Conservation (phyloP, 2,797 vertebrate genomes). For the Chelon auratus region DNA sequence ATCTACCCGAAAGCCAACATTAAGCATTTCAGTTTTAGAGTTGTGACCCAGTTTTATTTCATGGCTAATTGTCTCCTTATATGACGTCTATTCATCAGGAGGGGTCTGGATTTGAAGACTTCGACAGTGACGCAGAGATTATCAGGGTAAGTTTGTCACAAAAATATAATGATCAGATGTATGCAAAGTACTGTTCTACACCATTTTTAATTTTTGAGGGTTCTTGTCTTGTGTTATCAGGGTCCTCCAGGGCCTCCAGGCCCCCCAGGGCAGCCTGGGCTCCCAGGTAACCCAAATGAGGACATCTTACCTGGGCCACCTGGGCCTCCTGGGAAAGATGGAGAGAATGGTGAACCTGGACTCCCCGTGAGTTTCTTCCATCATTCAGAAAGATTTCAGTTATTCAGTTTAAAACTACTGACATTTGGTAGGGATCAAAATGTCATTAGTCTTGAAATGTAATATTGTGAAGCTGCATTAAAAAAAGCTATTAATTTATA, state of each 20-base stretch:
- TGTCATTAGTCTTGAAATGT: not conserved
- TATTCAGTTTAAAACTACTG: too few relatives aligned
- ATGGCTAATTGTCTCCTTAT: not conserved
- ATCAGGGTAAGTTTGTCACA: conserved; percentile 67
- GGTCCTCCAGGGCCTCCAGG: conserved; percentile 91
- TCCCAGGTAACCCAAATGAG: conserved; percentile 77
- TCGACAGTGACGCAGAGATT: conserved; percentile 83
- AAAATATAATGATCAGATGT: too few relatives aligned
- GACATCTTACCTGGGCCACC: conserved; percentile 73
- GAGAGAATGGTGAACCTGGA: conserved; percentile 86
- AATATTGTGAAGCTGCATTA: not conserved
- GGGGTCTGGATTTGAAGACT: conserved; percentile 88
- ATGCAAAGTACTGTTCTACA: not conserved
- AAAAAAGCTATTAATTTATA: not conserved
- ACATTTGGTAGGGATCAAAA: too few relatives aligned
- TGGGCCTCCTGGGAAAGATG: conserved; percentile 86
- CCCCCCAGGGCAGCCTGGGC: conserved; percentile 83
- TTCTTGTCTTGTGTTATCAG: conserved; percentile 64
- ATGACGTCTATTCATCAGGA: conserved; percentile 77
- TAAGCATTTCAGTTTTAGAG: not conserved
- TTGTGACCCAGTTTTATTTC: not conserved
- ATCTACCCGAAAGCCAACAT: not conserved
- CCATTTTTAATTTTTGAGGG: not conserved
- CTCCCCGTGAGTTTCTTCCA: conserved; percentile 84
- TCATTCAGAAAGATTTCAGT: not conserved